Base-by-base conservation (phyloP, 2,888 invertebrate species). In the Blastobasis lacticolella region DNA sequence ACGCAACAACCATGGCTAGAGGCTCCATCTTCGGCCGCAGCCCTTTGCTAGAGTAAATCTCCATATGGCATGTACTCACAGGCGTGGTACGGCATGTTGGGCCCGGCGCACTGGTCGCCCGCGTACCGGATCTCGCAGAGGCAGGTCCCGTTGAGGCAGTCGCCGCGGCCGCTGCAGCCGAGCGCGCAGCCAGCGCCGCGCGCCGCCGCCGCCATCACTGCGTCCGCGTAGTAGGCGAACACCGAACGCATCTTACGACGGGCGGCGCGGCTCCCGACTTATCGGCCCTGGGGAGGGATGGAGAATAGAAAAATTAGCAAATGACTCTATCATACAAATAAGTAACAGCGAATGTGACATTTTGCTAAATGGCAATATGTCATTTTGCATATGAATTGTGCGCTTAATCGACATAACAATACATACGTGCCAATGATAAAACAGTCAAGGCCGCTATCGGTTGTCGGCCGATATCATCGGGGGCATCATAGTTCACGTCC, bases 101-200 rank as follows among this genome's bases (percentile, higher is more conserved):
- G 95, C 38, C 93, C 93, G 54, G 93, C 93, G 75, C 97, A 96
- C 69, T 94, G 91, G 55, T 94, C 93, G 7, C 97, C 97, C 55
- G 95, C 91, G 78, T 94, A 97, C 51, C 92, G 91, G 65, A 97
- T 97, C 90, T 96, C 96, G 81, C 97, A 97, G 63, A 96, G 90
- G 75, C 97, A 97, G 51, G 95, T 96, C 59, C 96, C 96, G 78
- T 97, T 95, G 75, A 94, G 91, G 81, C 97, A 97, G 85, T 97
- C 97, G 23, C 97, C 97, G 57, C 95, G 93, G 57, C 96, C 96
- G 69, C 95, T 96, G 87, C 97, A 97, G 80, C 92, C 94, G 65
- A 91, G 91, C 54, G 89, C 90, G 75, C 94, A 94, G 66, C 90
- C 91, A 46, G 90, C 86, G 58, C 81, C 78, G 37, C 81, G 71